phyloP scores from a whole-genome alignment of 2,888 invertebrate species.

The Nomada fabriciana region DNA sequence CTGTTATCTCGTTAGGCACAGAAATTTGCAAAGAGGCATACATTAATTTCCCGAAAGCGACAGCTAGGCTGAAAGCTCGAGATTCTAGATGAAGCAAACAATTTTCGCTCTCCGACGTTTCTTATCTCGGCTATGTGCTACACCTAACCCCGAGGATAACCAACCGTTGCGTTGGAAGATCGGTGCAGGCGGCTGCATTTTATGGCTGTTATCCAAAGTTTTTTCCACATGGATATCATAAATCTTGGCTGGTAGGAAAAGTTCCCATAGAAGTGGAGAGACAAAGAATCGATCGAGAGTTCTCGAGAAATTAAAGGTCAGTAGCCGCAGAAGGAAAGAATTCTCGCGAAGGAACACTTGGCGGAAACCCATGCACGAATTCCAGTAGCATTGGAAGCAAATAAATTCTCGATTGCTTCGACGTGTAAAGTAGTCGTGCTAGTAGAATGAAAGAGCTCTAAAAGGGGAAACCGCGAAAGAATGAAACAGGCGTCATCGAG shows the following conservation, averaged over 20 bases:
- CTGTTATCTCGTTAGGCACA: neutral
- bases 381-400: neutral
- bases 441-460: neutral
- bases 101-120: constrained; percentile 22
- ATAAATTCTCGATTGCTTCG: neutral
- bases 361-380: too few species aligned
- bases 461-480: constrained; percentile 16
- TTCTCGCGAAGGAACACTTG: too few species aligned
- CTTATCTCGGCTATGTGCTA: constrained; percentile 39
- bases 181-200: constrained; percentile 26
- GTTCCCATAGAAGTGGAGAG: constrained; percentile 42
- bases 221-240: constrained; percentile 67
- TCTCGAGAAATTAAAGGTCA: neutral
- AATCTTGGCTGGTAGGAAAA: constrained; percentile 60
- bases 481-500: constrained; percentile 13
- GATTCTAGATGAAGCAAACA: constrained; percentile 21
- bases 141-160: constrained; percentile 30
- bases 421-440: neutral
- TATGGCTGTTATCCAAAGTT: constrained; percentile 66
- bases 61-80: constrained; percentile 26
- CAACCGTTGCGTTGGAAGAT: constrained; percentile 44
- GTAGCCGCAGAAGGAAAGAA: too few species aligned
- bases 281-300: constrained; percentile 54
- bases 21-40: constrained; percentile 10
- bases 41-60: constrained; percentile 19